phyloP scores from a whole-genome alignment of 92 coral and sea anemone species.

The Parazoanthus atlanticus region DNA sequence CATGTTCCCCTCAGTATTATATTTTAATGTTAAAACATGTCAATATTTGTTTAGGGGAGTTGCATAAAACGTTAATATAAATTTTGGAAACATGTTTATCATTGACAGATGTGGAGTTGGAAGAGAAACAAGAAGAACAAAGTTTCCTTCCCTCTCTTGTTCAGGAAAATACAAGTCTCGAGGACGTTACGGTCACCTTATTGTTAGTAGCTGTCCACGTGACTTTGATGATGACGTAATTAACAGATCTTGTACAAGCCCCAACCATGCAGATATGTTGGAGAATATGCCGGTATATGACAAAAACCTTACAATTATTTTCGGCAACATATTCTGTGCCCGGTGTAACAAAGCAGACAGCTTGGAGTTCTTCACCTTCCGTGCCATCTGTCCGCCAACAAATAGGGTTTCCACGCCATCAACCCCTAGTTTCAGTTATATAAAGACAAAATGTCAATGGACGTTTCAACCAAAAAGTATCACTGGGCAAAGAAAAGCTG shows the following conservation, averaged over 20 bases:
- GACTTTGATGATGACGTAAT: background rate
- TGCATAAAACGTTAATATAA: too few species aligned
- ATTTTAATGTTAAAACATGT: too few species aligned
- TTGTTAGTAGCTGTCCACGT: slow-evolving; percentile 8
- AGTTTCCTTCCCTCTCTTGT: background rate
- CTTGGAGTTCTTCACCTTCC: too few species aligned
- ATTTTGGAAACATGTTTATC: background rate
- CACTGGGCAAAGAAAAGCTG: too few species aligned
- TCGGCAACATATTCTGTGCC: background rate
- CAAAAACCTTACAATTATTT: background rate
- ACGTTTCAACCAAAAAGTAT: too few species aligned
- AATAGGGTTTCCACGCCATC: too few species aligned
- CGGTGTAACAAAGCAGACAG: slow-evolving; percentile 13
- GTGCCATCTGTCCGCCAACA: too few species aligned
- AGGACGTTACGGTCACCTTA: background rate
- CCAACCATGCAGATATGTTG: background rate
- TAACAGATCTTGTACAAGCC: background rate
- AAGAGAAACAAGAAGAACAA: background rate
- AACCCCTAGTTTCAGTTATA: too few species aligned
- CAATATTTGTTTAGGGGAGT: too few species aligned
- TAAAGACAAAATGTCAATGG: too few species aligned
- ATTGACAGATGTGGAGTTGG: background rate
- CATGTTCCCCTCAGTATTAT: too few species aligned
- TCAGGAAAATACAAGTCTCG: background rate
- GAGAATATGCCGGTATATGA: background rate